A percentile compares a stretch with the other conserved stretches of the same genome.
Conservation (phyloP, 2,888 invertebrate species). For the Drosophila dives region DNA sequence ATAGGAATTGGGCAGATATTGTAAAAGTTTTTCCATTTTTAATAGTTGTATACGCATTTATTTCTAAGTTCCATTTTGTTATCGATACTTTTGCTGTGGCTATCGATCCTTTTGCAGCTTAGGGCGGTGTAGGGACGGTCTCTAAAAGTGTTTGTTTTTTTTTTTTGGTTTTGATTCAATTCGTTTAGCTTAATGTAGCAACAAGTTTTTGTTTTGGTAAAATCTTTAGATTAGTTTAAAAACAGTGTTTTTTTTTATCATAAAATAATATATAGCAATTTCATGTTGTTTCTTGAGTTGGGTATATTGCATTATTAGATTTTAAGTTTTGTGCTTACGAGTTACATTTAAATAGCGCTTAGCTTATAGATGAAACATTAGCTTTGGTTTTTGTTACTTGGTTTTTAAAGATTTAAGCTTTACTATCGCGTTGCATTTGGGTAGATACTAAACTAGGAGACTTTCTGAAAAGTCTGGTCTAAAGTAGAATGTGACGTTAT, state of each 20-base stretch:
- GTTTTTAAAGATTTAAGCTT: constrained; percentile 19
- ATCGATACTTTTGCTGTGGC: background rate
- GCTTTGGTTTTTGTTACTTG: constrained; percentile 13
- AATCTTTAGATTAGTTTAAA: constrained; percentile 40
- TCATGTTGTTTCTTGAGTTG: constrained; percentile 12
- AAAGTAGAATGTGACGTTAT: constrained; percentile 30
- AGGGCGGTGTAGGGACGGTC: constrained; percentile 32
- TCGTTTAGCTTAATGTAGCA: constrained; percentile 33
- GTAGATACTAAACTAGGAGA: constrained; percentile 54
- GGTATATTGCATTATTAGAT: constrained; percentile 6
- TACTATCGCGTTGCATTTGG: constrained; percentile 41
- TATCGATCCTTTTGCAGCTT: constrained; percentile 21
- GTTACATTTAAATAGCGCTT: constrained; percentile 44
- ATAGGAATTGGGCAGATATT: constrained; percentile 1
- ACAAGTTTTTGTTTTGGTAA: constrained; percentile 34
- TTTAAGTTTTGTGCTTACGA: constrained; percentile 22
- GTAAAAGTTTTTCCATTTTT: background rate
- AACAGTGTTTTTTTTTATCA: constrained; percentile 41
- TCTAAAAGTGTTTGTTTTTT: constrained; percentile 40
- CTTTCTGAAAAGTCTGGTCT: constrained; percentile 40
- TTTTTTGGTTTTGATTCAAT: constrained; percentile 21
- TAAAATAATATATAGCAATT: constrained; percentile 37
- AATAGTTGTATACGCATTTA: background rate
- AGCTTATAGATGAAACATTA: constrained; percentile 52
- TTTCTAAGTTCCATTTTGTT: background rate